Evolutionary conservation across 2,888 invertebrate genomes (phyloP), one percentile per base, ranked within the genome.

Genomic region (Flexamia atlantica): DNA sequence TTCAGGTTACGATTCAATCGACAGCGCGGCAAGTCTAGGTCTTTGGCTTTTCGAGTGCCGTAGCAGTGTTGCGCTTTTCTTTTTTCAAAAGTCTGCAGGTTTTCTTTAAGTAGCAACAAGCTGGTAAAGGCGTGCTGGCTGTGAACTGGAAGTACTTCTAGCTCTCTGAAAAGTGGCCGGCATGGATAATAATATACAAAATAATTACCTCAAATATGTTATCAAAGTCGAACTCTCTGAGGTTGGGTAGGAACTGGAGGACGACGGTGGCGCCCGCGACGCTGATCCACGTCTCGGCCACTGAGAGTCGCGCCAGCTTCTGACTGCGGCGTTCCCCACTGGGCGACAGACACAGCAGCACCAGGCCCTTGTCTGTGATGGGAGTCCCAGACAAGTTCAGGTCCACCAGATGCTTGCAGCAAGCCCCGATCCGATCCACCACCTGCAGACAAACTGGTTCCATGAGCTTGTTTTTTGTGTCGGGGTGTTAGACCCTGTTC

Each of bases 221-320:
- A 30, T 90, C 89, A 82, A 88, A 89, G 70, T 89, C 90, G 72
- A 89, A 88, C 28, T 89, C 88, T 9, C 86, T 85, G 0, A 90
- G 86, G 42, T 86, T 86, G 2, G 89, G 89, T 32, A 89, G 86
- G 50, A 88, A 86, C 40, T 88, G 88, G 0, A 90, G 84, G 4
- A 87, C 87, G 42, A 87, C 87, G 10, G 88, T 84, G 0, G 89
- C 89, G 0, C 89, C 89, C 0, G 87, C 85, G 25, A 87, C 86
- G 0, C 89, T 87, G 3, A 88, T 86, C 53, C 87, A 84, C 17
- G 89, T 89, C 36, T 89, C 89, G 0, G 84, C 86, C 12, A 89
- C 82, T 14, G 87, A 85, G 23, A 90, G 86, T 10, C 88, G 85
- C n/a, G 85, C 86, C 20, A 90, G 86, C 23, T 88, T 87, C 83